phyloP scores from a whole-genome alignment of 2,888 invertebrate genomes.

The Drosophila tanythrix region DNA sequence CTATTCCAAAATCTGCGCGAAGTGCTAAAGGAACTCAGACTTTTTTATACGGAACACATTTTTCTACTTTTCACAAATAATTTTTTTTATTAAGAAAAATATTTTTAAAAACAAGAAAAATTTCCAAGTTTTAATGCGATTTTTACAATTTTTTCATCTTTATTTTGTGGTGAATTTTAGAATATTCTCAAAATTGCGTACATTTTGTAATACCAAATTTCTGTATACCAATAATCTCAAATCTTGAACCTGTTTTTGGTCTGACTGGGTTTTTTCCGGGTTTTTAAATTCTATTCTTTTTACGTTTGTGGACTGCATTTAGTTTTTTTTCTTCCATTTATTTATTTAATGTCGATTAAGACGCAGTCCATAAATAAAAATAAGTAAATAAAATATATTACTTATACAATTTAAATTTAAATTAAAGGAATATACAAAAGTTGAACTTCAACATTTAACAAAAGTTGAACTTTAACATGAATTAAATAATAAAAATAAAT shows the following conservation, averaged over 20 bases:
- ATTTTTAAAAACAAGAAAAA: too few relatives aligned
- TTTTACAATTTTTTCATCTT: background rate
- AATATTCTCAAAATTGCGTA: background rate
- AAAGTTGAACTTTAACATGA: background rate
- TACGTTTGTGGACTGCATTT: too few relatives aligned
- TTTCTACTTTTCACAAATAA: background rate
- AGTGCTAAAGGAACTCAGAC: too few relatives aligned
- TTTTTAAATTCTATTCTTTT: background rate
- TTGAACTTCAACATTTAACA: background rate
- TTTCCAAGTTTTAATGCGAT: background rate
- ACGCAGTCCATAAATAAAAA: too few relatives aligned
- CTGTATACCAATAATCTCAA: background rate
- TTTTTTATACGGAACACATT: too few relatives aligned
- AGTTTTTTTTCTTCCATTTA: background rate
- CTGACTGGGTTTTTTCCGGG: background rate
- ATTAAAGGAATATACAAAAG: background rate
- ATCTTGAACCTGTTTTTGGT: background rate
- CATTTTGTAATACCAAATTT: background rate
- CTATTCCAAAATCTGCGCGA: background rate
- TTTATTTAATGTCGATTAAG: background rate
- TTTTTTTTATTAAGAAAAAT: background rate
- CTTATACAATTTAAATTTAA: background rate
- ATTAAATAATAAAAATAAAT: background rate
- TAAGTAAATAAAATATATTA: background rate
- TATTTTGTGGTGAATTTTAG: background rate